A percentile compares a stretch with the other conserved stretches of the same genome.
phyloP scores from a whole-genome alignment of 2,113 vertebrate genomes.

The Psilopsiagon aymara region DNA sequence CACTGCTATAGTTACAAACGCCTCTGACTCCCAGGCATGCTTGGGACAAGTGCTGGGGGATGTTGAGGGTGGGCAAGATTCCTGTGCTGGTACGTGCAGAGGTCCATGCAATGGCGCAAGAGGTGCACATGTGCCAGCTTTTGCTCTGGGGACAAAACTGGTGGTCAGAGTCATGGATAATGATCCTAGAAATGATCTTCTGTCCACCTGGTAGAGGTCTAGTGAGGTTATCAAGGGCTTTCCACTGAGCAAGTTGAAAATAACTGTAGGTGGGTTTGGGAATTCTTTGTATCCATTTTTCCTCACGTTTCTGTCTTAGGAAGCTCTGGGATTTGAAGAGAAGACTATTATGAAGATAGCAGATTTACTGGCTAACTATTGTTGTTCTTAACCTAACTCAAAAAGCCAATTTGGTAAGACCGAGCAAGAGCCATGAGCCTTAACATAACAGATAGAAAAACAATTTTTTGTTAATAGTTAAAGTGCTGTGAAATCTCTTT shows the following conservation, averaged over 20 bases:
- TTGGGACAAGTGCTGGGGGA: not conserved
- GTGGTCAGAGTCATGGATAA: not conserved
- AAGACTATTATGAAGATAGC: not conserved
- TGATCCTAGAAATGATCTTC: not conserved
- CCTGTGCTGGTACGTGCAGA: not conserved
- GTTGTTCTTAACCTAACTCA: not conserved
- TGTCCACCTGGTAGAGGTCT: not conserved
- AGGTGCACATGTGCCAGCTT: not conserved
- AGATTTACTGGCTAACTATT: not conserved
- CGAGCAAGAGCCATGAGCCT: not conserved
- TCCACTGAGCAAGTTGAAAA: not conserved
- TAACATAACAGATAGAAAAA: not conserved
- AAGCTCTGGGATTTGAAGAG: not conserved
- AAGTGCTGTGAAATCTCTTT: not conserved
- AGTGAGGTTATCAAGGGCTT: not conserved
- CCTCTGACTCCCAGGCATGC: not conserved
- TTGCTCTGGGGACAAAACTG: not conserved
- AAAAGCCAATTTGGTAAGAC: not conserved
- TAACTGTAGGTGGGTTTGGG: not conserved
- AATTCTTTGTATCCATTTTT: not conserved
- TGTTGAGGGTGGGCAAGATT: not conserved
- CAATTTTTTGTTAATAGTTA: accelerated
- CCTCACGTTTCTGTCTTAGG: not conserved
- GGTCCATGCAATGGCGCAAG: not conserved
- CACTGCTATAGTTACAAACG: not conserved